A percentile compares a stretch with the other conserved stretches of the same genome.
These are phyloP conservation scores for Agriotes lineatus DNA, from an alignment of 2,888 invertebrate genomes.

Conservation along the genomic window DNA sequence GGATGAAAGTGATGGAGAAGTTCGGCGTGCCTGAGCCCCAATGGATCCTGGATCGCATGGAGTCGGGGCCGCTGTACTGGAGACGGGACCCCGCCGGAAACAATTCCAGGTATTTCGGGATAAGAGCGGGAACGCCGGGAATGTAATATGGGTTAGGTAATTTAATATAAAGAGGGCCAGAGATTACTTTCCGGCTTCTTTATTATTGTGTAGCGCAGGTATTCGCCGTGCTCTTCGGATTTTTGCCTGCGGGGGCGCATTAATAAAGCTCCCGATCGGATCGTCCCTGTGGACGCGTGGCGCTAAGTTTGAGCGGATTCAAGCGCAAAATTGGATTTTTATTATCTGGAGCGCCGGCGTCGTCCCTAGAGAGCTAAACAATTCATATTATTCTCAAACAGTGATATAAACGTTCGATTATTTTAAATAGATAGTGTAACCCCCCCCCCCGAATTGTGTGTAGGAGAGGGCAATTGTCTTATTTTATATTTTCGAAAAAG, in stretches of 20 bases:
- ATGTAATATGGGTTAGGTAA: conserved; percentile 47
- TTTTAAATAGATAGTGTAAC: too few relatives aligned
- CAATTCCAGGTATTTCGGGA: conserved; percentile 57
- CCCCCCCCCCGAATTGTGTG: too few relatives aligned
- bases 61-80: conserved; percentile 64
- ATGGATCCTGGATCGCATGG: conserved; percentile 65
- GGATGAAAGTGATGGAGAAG: conserved; percentile 56
- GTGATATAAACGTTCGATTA: too few relatives aligned
- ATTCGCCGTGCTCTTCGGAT: background rate
- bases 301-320: too few relatives aligned
- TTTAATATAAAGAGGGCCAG: conserved; percentile 43
- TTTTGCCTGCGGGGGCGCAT: background rate
- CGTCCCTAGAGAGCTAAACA: too few relatives aligned
- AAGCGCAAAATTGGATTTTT: too few relatives aligned
- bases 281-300: too few relatives aligned
- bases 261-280: background rate
- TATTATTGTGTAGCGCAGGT: conserved; percentile 5
- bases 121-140: conserved; percentile 38
- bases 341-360: too few relatives aligned
- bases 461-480: too few relatives aligned
- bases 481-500: too few relatives aligned
- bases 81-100: conserved; percentile 59
- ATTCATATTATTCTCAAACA: too few relatives aligned
- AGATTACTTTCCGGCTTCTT: conserved; percentile 19
- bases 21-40: conserved; percentile 61